Evolutionary conservation across 35 echinoderm and acorn worm species (phyloP).

Genomic region (Diadema setosum): DNA sequence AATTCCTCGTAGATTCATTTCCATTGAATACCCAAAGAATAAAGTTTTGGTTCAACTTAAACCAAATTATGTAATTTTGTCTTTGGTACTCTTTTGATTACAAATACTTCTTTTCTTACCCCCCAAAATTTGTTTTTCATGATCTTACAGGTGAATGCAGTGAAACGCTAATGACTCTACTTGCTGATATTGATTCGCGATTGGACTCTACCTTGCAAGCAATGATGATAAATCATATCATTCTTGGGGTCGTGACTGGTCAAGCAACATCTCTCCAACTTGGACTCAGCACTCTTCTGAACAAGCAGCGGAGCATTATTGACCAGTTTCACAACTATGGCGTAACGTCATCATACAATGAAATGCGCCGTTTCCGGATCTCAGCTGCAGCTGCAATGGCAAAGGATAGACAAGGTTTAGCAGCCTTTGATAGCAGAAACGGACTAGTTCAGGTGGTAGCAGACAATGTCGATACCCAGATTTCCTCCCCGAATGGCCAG

Average conservation of each 20-base stretch:
- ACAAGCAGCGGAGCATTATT: not conserved
- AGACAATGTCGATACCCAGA: conserved; percentile 74
- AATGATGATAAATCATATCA: not conserved
- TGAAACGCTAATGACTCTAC: not conserved
- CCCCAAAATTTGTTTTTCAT: not conserved
- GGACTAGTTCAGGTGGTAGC: conserved; percentile 53
- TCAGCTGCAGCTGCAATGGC: conserved; percentile 3
- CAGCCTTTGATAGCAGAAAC: not conserved
- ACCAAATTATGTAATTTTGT: no score
- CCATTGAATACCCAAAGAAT: no score
- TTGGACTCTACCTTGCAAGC: conserved; percentile 27
- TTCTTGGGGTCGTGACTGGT: not conserved
- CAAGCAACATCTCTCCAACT: conserved; percentile 15
- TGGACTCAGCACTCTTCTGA: not conserved
- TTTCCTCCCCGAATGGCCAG: conserved; percentile 52
- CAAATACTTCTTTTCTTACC: no score
- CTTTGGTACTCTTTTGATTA: no score
- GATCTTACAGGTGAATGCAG: not conserved
- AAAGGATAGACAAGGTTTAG: not conserved
- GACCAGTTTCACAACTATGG: not conserved
- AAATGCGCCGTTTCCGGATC: conserved; percentile 13
- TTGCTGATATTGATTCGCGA: not conserved
- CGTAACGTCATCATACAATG: conserved; percentile 30
- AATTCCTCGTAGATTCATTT: no score
- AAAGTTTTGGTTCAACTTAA: no score